phyloP scores from a whole-genome alignment of 2,113 vertebrate species.

The Rhea americana region DNA sequence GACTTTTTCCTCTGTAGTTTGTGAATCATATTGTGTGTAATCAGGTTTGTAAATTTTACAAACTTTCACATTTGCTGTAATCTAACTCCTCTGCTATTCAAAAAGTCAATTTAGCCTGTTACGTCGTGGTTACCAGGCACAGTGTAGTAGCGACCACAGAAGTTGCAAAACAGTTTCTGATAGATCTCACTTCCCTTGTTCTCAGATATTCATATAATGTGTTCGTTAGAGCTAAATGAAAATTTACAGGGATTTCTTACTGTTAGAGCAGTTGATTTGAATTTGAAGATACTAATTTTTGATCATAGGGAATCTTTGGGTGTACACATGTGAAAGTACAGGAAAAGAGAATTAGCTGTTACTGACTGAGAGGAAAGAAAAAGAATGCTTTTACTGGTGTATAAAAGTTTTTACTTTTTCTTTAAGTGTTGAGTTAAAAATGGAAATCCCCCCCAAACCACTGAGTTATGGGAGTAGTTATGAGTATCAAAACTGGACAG shows the following conservation, averaged over 20 bases:
- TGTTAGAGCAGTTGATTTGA: not conserved
- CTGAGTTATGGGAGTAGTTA: not conserved
- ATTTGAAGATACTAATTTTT: not conserved
- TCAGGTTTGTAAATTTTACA: not conserved
- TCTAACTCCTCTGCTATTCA: not conserved
- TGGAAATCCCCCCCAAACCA: not conserved
- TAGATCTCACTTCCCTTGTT: not conserved
- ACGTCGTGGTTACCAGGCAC: not conserved
- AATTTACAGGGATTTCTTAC: not conserved
- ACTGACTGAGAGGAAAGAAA: not conserved
- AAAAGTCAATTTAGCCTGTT: not conserved
- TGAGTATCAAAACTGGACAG: not conserved
- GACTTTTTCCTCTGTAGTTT: not conserved
- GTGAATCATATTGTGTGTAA: not conserved
- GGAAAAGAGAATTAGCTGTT: not conserved
- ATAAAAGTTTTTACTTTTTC: not conserved
- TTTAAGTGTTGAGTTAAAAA: not conserved
- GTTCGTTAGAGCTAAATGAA: not conserved
- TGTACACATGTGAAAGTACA: not conserved
- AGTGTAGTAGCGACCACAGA: not conserved
- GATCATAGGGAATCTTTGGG: not conserved
- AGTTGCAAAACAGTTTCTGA: not conserved
- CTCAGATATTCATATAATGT: not conserved
- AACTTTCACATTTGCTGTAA: not conserved
- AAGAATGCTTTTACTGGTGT: not conserved